Evolutionary conservation across 2,113 vertebrate species (phyloP).

Genomic region (Cnemophilus loriae): DNA sequence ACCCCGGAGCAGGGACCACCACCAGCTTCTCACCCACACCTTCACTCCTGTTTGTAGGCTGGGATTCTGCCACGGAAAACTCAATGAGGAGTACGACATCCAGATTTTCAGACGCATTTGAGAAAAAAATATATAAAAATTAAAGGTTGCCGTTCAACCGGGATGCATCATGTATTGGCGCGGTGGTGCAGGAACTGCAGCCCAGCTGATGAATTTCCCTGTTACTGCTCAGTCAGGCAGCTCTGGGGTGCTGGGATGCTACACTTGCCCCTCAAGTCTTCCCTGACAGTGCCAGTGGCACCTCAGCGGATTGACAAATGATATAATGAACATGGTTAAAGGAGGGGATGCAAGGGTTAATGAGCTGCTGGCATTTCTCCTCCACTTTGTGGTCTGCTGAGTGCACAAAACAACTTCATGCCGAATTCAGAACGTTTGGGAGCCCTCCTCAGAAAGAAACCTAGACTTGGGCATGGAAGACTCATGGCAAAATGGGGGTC

Average conservation of each 20-base stretch:
- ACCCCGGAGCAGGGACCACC: background rate
- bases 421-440: background rate
- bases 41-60: background rate
- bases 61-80: background rate
- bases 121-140: background rate
- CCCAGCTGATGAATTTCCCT: background rate
- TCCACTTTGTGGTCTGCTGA: background rate
- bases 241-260: background rate
- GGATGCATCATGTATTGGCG: background rate
- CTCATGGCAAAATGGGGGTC: background rate
- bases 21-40: background rate
- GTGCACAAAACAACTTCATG: background rate
- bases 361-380: background rate
- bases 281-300: background rate
- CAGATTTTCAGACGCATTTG: background rate
- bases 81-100: background rate
- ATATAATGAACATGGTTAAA: background rate
- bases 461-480: background rate
- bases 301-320: background rate
- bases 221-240: background rate
- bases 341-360: background rate
- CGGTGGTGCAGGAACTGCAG: background rate
- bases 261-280: background rate
- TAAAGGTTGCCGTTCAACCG: background rate
- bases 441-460: background rate